phyloP scores from a whole-genome alignment of 2,888 invertebrate genomes.

The Coecobrya sp. region DNA sequence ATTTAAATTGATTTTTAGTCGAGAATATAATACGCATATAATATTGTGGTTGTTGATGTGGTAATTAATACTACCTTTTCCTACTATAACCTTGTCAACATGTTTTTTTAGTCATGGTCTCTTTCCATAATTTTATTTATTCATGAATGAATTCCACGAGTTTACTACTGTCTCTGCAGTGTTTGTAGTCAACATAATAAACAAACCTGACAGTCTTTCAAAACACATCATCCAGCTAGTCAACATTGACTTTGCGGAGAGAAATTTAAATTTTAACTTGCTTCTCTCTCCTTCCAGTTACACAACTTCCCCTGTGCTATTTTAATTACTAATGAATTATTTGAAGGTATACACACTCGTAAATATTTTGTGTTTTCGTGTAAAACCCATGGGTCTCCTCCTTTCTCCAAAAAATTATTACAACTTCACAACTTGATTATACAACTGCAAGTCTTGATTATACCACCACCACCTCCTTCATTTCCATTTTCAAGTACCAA shows the following conservation, averaged over 20 bases:
- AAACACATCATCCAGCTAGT: not conserved
- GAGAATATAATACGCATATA: not conserved
- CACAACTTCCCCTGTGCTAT: not conserved
- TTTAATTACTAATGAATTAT: not conserved
- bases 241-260: not conserved
- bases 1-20: not conserved
- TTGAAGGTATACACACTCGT: too few species aligned
- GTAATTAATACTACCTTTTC: not conserved
- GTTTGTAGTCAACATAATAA: not conserved
- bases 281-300: too few species aligned
- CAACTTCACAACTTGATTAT: not conserved
- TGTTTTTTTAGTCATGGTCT: not conserved
- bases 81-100: not conserved
- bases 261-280: slow-evolving; percentile 1
- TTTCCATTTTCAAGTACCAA: not conserved
- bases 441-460: not conserved
- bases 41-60: not conserved
- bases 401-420: too few species aligned
- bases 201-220: not conserved
- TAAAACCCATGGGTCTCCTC: not conserved
- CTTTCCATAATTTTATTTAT: not conserved
- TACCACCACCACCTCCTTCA: not conserved
- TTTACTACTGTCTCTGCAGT: not conserved
- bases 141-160: not conserved
- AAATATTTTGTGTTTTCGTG: too few species aligned